Evolutionary conservation across 2,113 vertebrate species (phyloP).

Genomic region (Ciconia boyciana): DNA sequence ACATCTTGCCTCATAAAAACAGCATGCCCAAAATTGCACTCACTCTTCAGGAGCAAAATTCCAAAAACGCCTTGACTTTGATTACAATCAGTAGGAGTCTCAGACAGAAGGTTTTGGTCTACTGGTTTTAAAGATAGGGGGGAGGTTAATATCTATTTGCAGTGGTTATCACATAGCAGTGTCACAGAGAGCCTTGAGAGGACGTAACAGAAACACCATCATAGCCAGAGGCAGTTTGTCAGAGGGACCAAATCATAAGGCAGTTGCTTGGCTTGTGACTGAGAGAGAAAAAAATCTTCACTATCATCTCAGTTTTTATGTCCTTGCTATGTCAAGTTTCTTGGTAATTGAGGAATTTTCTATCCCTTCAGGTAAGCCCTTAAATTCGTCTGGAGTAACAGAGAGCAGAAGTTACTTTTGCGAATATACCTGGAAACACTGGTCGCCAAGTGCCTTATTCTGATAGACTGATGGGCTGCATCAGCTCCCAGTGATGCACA

Average conservation of each 20-base stretch:
- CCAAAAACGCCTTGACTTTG: not conserved
- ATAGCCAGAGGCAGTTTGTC: not conserved
- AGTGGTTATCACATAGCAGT: not conserved
- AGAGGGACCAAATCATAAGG: not conserved
- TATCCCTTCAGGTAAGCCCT: not conserved
- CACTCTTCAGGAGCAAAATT: not conserved
- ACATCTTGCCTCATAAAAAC: not conserved
- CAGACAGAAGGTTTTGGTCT: not conserved
- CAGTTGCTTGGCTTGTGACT: not conserved
- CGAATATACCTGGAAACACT: accelerated
- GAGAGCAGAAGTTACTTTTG: not conserved
- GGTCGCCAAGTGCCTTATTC: accelerated
- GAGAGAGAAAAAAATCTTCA: not conserved
- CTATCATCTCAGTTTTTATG: not conserved
- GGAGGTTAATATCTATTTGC: not conserved
- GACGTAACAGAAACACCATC: not conserved
- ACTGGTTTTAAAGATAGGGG: not conserved
- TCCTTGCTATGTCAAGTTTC: not conserved
- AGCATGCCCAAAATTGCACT: not conserved
- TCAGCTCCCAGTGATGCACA: not conserved
- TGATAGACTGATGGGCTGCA: not conserved
- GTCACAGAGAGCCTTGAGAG: not conserved
- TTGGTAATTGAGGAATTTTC: not conserved
- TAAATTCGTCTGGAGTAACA: not conserved
- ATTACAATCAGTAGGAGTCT: not conserved